phyloP scores from a whole-genome alignment of 2,888 invertebrate species.

The Campoletis raptor region DNA sequence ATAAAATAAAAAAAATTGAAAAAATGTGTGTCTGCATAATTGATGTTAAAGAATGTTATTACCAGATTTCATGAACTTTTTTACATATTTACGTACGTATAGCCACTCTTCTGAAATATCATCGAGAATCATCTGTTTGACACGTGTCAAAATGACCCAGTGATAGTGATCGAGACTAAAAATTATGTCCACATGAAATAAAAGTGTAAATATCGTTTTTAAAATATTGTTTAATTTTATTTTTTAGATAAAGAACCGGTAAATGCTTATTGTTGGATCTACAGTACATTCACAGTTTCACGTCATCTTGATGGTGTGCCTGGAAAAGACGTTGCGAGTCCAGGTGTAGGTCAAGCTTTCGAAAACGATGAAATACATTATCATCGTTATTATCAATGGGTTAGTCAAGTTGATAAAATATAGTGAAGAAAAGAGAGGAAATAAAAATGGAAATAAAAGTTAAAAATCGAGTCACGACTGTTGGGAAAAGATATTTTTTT shows the following conservation, averaged over 20 bases:
- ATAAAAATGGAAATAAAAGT: not conserved
- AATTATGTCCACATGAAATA: not conserved
- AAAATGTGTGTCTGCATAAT: no score
- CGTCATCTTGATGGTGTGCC: conserved; percentile 85
- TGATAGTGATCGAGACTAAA: not conserved
- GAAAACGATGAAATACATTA: conserved; percentile 86
- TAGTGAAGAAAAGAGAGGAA: not conserved
- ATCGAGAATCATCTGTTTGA: not conserved
- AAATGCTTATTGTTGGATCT: conserved; percentile 93
- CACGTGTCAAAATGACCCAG: not conserved
- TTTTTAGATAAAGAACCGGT: conserved; percentile 87
- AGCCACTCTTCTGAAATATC: no score
- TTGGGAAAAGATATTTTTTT: not conserved
- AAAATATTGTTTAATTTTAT: not conserved
- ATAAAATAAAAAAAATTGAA: no score
- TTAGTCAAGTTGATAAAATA: conserved; percentile 76
- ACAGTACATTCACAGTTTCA: conserved; percentile 89
- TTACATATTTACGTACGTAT: no score
- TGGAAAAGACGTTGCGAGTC: conserved; percentile 86
- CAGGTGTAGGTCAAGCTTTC: conserved; percentile 85
- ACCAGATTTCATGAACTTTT: no score
- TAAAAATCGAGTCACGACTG: not conserved
- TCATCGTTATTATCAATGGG: conserved; percentile 91
- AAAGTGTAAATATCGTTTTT: not conserved
- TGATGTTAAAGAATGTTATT: no score